Conservation (phyloP, 2,888 invertebrate species). For the Rhopalosiphum nymphaeae region DNA sequence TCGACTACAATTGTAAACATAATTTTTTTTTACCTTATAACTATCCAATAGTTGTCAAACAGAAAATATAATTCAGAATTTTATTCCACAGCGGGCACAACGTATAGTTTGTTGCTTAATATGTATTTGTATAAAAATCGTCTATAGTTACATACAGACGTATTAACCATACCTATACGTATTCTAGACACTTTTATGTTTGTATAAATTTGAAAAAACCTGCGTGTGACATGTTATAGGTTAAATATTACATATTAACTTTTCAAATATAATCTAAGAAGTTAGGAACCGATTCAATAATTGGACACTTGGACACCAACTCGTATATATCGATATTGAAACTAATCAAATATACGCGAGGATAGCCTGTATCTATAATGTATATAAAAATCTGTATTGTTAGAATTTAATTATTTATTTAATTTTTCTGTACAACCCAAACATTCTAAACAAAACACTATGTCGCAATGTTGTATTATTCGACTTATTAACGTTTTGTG, state of each 20-base stretch:
- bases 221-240: no score
- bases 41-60: neutral
- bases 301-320: neutral
- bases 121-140: neutral
- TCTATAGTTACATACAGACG: neutral
- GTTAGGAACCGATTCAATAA: neutral
- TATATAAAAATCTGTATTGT: neutral
- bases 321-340: no score
- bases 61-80: neutral
- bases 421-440: neutral
- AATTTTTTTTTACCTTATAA: neutral
- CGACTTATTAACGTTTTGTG: neutral
- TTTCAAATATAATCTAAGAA: no score
- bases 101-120: neutral
- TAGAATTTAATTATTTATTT: neutral
- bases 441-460: neutral
- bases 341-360: no score
- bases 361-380: neutral
- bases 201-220: neutral
- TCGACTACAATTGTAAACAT: neutral
- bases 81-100: neutral
- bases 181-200: neutral
- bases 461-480: neutral
- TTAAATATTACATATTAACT: no score
- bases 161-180: neutral